A percentile compares a stretch with the other conserved stretches of the same genome.
Evolutionary conservation across 2,888 invertebrate genomes (phyloP).

Genomic region (Cheilosia variabilis): DNA sequence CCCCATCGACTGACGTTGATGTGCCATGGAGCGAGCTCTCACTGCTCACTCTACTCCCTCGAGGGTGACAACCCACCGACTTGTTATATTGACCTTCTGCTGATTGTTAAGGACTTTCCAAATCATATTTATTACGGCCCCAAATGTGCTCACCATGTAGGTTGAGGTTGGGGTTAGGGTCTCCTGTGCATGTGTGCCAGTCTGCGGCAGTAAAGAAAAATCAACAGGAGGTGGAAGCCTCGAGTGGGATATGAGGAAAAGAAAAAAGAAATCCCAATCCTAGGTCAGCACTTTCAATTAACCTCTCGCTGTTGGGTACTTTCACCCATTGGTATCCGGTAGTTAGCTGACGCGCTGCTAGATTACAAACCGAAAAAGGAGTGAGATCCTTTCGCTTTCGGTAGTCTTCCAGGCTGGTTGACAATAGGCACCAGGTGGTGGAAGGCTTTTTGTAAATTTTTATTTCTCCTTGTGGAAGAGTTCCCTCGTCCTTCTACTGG

Average conservation of each 20-base stretch:
- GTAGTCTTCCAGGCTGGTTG: slow-evolving; percentile 43
- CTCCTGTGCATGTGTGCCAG: slow-evolving; percentile 29
- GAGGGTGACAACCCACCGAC: slow-evolving; percentile 8
- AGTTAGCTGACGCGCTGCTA: slow-evolving; percentile 18
- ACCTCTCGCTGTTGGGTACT: slow-evolving; percentile 39
- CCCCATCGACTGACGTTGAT: slow-evolving; percentile 64
- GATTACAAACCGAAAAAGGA: slow-evolving; percentile 16
- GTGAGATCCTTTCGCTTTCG: slow-evolving; percentile 52
- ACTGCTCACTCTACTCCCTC: background rate
- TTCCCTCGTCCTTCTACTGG: background rate
- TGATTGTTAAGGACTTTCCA: slow-evolving; percentile 68
- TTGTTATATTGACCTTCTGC: slow-evolving; percentile 61
- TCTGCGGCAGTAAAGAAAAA: slow-evolving; percentile 29
- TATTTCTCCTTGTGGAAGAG: slow-evolving; percentile 48
- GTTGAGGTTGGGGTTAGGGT: slow-evolving; percentile 10
- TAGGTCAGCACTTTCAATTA: slow-evolving; percentile 73
- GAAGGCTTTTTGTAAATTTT: slow-evolving; percentile 55
- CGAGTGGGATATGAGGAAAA: background rate
- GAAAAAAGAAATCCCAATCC: slow-evolving; percentile 25
- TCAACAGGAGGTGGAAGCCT: slow-evolving; percentile 58
- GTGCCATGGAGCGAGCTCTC: slow-evolving; percentile 13
- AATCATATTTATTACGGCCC: slow-evolving; percentile 67
- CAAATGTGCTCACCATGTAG: slow-evolving; percentile 47
- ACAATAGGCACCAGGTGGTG: slow-evolving; percentile 63
- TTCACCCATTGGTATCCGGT: slow-evolving; percentile 53